These are phyloP conservation scores for Pachycephus smyrnensis DNA, from an alignment of 2,888 invertebrate genomes.

Conservation along the genomic window DNA sequence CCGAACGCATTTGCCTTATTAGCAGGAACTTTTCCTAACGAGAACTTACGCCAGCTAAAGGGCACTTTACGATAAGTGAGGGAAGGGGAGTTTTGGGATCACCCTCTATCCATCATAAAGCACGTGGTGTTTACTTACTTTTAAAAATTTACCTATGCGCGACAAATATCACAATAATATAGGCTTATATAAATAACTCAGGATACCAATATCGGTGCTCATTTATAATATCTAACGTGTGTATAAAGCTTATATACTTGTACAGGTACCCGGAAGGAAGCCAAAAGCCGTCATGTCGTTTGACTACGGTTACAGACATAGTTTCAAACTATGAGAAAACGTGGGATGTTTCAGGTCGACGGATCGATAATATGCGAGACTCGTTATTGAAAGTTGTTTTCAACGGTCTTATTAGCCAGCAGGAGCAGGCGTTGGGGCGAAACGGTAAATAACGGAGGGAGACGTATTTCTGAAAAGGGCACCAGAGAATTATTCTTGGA, in stretches of 20 bases:
- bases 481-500: slow-evolving; percentile 12
- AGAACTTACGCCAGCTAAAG: not conserved
- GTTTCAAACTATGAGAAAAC: not conserved
- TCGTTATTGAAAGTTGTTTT: not conserved
- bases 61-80: slow-evolving; percentile 5
- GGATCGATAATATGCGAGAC: not conserved
- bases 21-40: not conserved
- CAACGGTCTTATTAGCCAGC: not conserved
- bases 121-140: not conserved
- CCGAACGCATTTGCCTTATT: not conserved
- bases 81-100: not conserved
- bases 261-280: not conserved
- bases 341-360: not conserved
- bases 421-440: not conserved
- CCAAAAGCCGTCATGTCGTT: not conserved
- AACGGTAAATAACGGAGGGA: not conserved
- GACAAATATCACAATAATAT: not conserved
- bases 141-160: not conserved
- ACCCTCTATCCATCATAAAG: not conserved
- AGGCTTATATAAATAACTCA: too few species aligned
- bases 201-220: not conserved
- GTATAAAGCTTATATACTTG: not conserved
- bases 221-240: not conserved
- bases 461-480: not conserved
- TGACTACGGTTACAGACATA: not conserved